A percentile compares a stretch with the other conserved stretches of the same genome.
These are phyloP conservation scores for Hermodice carunculata DNA, from an alignment of 2,888 invertebrate species.

Conservation along the genomic window DNA sequence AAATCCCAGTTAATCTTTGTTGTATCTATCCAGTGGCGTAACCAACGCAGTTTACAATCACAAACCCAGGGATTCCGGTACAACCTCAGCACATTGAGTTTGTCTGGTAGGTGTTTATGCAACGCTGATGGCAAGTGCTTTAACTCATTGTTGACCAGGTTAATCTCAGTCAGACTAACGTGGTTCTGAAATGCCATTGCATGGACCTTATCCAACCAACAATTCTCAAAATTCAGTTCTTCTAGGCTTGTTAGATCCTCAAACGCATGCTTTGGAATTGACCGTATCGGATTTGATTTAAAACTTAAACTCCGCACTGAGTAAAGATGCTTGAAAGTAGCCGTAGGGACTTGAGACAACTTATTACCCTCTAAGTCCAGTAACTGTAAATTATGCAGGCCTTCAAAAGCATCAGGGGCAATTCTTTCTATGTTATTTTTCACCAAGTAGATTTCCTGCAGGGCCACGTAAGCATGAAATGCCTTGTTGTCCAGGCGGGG, in stretches of 20 bases:
- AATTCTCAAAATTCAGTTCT: slow-evolving; percentile 43
- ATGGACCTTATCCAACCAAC: slow-evolving; percentile 33
- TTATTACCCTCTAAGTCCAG: slow-evolving; percentile 38
- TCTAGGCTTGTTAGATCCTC: slow-evolving; percentile 32
- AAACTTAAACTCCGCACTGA: slow-evolving; percentile 35
- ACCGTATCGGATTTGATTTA: slow-evolving; percentile 34
- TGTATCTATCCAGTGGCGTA: slow-evolving; percentile 28
- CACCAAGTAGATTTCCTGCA: slow-evolving; percentile 39
- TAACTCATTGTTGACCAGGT: slow-evolving; percentile 43
- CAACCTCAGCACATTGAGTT: slow-evolving; percentile 35
- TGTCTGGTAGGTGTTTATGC: slow-evolving; percentile 25
- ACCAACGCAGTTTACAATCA: slow-evolving; percentile 43
- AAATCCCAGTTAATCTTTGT: slow-evolving; percentile 41
- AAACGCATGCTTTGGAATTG: slow-evolving; percentile 29
- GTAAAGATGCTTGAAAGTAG: slow-evolving; percentile 25
- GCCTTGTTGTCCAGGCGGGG: too few relatives aligned
- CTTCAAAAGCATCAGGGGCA: slow-evolving; percentile 36
- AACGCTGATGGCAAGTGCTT: slow-evolving; percentile 18
- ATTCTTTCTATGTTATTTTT: slow-evolving; percentile 35
- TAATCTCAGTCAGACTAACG: slow-evolving; percentile 34
- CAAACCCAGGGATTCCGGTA: slow-evolving; percentile 44
- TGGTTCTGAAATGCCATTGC: slow-evolving; percentile 33
- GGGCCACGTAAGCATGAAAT: slow-evolving; percentile 35
- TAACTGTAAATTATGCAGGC: slow-evolving; percentile 37
- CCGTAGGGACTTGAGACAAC: slow-evolving; percentile 23